Evolutionary conservation across 1,140 invertebrate species (phyloP).

Genomic region (Pogonomyrmex californicus): DNA sequence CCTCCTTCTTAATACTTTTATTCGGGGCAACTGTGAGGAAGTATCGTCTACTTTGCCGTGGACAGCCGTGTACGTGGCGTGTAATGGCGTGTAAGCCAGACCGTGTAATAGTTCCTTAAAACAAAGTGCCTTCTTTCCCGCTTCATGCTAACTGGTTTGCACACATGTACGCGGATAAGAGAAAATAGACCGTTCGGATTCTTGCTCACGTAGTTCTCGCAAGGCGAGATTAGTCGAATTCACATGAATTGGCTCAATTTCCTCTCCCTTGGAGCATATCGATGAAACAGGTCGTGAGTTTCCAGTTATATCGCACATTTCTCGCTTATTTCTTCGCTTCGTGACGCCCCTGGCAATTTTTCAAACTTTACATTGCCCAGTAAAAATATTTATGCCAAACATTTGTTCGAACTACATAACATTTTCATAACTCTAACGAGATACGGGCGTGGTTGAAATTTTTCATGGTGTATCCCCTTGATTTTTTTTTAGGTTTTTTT

Average conservation of each 20-base stretch:
- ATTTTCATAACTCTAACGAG: conserved; percentile 13
- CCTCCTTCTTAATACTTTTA: background rate
- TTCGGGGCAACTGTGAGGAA: conserved; percentile 20
- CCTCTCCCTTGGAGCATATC: conserved; percentile 33
- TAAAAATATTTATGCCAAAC: conserved; percentile 20
- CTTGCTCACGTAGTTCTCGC: conserved; percentile 9
- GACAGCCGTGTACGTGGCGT: conserved; percentile 2
- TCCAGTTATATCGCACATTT: conserved; percentile 10
- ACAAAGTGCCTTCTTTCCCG: conserved; percentile 47
- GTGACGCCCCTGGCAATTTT: conserved; percentile 35
- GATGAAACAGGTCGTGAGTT: conserved; percentile 50
- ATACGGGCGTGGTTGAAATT: background rate
- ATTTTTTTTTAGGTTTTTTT: background rate
- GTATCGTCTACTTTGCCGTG: conserved; percentile 10
- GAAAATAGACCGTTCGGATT: conserved; percentile 31
- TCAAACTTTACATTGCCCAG: conserved; percentile 18
- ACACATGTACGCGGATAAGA: background rate
- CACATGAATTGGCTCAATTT: conserved; percentile 52
- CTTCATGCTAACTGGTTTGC: conserved; percentile 39
- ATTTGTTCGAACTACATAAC: background rate
- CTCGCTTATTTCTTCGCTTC: conserved; percentile 28
- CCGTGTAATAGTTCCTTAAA: conserved; percentile 58
- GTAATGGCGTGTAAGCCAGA: conserved; percentile 46
- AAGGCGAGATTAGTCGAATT: conserved; percentile 39
- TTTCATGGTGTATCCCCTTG: background rate